Base-by-base conservation (phyloP, 2,113 vertebrate genomes). In the Merops nubicus region DNA sequence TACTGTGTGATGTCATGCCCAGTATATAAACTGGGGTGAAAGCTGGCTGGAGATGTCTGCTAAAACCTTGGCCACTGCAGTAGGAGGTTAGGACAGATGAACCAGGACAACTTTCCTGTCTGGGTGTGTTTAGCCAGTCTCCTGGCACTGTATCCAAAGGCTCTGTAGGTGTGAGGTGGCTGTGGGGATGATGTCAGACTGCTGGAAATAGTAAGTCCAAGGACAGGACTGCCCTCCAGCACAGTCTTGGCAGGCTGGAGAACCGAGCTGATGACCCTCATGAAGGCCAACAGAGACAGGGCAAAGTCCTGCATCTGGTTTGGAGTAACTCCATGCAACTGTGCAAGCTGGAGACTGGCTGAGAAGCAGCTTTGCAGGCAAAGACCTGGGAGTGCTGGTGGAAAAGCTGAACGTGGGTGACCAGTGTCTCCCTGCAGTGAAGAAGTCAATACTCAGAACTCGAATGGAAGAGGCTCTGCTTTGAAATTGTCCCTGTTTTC, bases 281-380 rank as follows among this genome's bases (percentile, higher is more conserved):
- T 23, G 36, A 56, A 68, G 53, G 48, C 4, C 1, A 2, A 6
- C 4, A 5, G 1, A 43, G 60, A 7, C 7, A 15, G 15, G 11
- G 50, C 5, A 1, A 21, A 19, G 48, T 47, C 50, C 29, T 28
- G 28, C 7, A 10, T 23, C 22, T 50, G 47, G 12, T 43, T 31
- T 45, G 40, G 40, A n/a, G 33, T 20, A 9, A 60, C 40, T 56
- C 13, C 5, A 1, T 8, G 8, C 12, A 31, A 5, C 62, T 0
- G 1, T 5, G 20, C 17, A 7, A 23, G 25, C 70, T 76, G 50
- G 29, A 64, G 38, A 25, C 5, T 15, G 17, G 33, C 33, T 53
- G 63, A 69, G 40, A 33, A 82, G 59, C 59, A 48, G 26, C 45
- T 77, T n/a, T 67, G 19, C 33, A 43, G 31, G 29, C 18, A 31